Evolutionary conservation across 2,113 vertebrate genomes (phyloP), one percentile per base, ranked within the genome.

Genomic region (Ailuropoda melanoleuca): DNA sequence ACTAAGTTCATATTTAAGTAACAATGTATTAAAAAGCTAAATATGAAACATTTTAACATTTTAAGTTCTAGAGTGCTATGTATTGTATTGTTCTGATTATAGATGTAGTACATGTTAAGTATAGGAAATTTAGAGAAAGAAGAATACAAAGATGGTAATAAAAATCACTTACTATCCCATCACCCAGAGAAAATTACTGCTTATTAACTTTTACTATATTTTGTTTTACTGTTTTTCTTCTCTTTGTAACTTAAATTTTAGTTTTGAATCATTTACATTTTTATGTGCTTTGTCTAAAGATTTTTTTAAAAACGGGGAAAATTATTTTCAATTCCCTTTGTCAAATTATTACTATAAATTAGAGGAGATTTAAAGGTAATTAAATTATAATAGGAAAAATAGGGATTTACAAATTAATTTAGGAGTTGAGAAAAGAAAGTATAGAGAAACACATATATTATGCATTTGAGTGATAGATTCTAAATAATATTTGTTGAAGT

Each of bases 271-370:
- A 60, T 75, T 55, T 89, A 24, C 13, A 48, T 85, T 92, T 95
- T 90, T 80, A 64, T 72, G 11, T 6, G 66, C 8, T 43, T 90
- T 83, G 12, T 46, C 24, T 58, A 15, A 62, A 26, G 37, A 1
- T n/a, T 48, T 43, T 53, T 39, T 94, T 60, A 68, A 31, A 82
- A 48, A 66, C 53, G 34, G 14, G 48, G 23, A 92, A 88, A 93
- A 64, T 55, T 88, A 50, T 29, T 95, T 96, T 83, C 15, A 83
- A 26, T 96, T 94, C 1, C 14, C 4, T 77, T 88, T 88, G 17
- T 95, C 37, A 95, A 24, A 64, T 92, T 58, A 86, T 86, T 90
- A 17, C 50, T 92, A 26, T 66, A 88, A 88, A 53, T 93, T 93
- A 88, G 17, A 90, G 21, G 46, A 85, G 17, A 72, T 95, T 95